Base-by-base conservation (phyloP, 2,888 invertebrate genomes). In the Euplexia lucipara region DNA sequence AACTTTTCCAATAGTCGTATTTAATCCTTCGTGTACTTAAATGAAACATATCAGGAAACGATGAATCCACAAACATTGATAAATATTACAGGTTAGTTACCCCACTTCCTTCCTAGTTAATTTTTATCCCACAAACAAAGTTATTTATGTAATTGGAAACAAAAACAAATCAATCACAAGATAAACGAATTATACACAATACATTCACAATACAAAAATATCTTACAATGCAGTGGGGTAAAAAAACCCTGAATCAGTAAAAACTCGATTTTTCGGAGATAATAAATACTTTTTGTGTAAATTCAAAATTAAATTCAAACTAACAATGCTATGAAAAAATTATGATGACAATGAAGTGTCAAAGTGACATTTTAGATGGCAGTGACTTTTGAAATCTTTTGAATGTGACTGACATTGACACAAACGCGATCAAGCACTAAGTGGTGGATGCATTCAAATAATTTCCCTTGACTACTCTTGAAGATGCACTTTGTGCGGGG, bases 121-220 rank as follows among this genome's bases (percentile, higher is more conserved):
- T n/a, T n/a, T n/a, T 22, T 22, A 44, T 2, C 32, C 47, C 20
- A 39, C 30, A 67, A 53, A 45, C 39, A 34, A 70, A 35, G 10
- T 14, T 44, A 34, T n/a, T n/a, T n/a, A 26, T 37, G 22, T 10
- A 42, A 52, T 5, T 42, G 14, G 30, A 56, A 64, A 57, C 68
- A 54, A 68, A 42, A 42, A 45, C 68, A 69, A 12, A 69, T 39
- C 8, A 34, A 7, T 56, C 22, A 12, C 16, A 22, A 18, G 10
- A 4, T 20, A 26, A 37, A 45, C n/a, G 20, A 57, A 39, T 14
- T 45, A 47, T 68, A 14, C 9, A n/a, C 7, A 30, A 12, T 10
- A 16, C 22, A 59, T 14, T 18, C 3, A 26, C 2, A 7, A 10
- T 41, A 10, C 7, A n/a, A n/a, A n/a, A n/a, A n/a, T n/a, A n/a